A percentile compares a stretch with the other conserved stretches of the same genome.
phyloP scores from a whole-genome alignment of 2,797 vertebrate species.

The Picus viridis region DNA sequence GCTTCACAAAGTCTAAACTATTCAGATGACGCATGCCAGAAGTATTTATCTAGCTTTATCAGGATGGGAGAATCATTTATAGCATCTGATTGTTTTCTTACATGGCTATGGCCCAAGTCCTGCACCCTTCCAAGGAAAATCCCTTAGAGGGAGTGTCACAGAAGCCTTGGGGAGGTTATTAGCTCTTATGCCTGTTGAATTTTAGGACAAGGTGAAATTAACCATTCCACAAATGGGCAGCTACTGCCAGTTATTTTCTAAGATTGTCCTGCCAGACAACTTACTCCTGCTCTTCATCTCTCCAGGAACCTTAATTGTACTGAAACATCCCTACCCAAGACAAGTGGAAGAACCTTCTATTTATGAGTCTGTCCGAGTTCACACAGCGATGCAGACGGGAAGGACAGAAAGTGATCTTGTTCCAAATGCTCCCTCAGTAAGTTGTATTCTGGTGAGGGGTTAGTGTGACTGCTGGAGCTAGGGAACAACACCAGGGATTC shows the following conservation, averaged over 20 bases:
- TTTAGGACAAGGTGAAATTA: not conserved
- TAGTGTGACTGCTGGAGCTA: not conserved
- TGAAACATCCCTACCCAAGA: conserved; percentile 91
- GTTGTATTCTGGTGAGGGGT: conserved; percentile 42
- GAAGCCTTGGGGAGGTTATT: not conserved
- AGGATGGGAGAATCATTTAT: not conserved
- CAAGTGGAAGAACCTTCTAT: conserved; percentile 94
- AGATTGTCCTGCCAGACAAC: not conserved
- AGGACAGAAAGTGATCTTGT: conserved; percentile 88
- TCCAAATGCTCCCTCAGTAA: conserved; percentile 89
- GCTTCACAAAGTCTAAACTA: not conserved
- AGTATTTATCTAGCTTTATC: not conserved
- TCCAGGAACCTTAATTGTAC: conserved; percentile 90
- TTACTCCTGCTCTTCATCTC: not conserved
- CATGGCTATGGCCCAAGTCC: not conserved
- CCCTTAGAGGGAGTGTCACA: not conserved
- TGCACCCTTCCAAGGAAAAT: not conserved
- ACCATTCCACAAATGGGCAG: not conserved
- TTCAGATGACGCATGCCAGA: not conserved
- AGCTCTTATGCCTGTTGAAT: not conserved
- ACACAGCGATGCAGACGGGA: conserved; percentile 93
- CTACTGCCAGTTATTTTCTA: not conserved
- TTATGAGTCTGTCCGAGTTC: conserved; percentile 94
- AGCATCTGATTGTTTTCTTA: not conserved
- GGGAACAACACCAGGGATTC: not conserved